Conservation (phyloP, 2,888 invertebrate species). For the Serripes groenlandicus region DNA sequence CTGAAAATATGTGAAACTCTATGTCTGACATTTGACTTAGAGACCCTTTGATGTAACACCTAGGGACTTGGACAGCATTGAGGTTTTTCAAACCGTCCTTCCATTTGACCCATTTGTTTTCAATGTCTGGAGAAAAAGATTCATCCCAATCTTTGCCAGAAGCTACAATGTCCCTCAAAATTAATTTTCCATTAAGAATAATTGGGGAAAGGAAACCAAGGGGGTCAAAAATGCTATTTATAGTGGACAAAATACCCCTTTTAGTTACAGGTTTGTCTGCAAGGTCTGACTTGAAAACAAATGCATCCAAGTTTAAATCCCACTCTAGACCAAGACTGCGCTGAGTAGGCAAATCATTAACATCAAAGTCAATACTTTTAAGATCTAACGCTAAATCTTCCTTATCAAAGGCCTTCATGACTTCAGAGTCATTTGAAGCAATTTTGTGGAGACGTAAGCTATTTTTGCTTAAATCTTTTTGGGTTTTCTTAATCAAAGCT, state of each 20-base stretch:
- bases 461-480: constrained; percentile 20
- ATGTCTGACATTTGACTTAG: neutral
- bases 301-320: constrained; percentile 59
- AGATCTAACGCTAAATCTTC: constrained; percentile 56
- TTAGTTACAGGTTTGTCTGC: constrained; percentile 57
- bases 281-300: constrained; percentile 30
- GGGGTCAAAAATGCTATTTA: constrained; percentile 68
- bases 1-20: constrained; percentile 60
- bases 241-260: constrained; percentile 63
- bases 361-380: constrained; percentile 44
- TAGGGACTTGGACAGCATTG: constrained; percentile 34
- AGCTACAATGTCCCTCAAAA: constrained; percentile 55
- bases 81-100: constrained; percentile 51
- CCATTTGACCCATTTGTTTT: constrained; percentile 27
- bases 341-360: constrained; percentile 21
- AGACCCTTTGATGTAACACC: constrained; percentile 28
- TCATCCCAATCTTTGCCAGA: constrained; percentile 61
- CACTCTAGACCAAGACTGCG: constrained; percentile 47
- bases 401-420: constrained; percentile 49
- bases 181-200: constrained; percentile 57
- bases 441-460: constrained; percentile 63
- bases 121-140: constrained; percentile 30
- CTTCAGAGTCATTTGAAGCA: constrained; percentile 55
- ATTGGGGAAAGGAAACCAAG: constrained; percentile 65
- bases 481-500: constrained; percentile 43